Evolutionary conservation across 2,113 vertebrate genomes (phyloP), one percentile per base, ranked within the genome.

Genomic region (Phaethornis superciliosus): DNA sequence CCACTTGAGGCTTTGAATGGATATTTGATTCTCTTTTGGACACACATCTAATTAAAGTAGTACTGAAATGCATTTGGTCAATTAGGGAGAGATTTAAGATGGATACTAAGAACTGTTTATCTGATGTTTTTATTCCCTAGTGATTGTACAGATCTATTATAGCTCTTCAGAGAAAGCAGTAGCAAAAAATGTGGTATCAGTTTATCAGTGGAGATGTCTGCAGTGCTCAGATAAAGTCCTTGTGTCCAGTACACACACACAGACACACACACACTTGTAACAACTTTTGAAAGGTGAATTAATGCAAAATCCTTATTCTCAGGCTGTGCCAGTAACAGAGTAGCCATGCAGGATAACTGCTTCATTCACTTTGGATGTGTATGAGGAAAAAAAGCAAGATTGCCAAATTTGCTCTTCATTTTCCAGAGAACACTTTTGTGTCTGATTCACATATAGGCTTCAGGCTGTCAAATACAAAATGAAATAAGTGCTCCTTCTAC

Each of bases 261-360:
- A 59, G 12, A 46, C 8, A 40, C 37, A 40, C 51, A 52, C 33
- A 65, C 70, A 71, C 78, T 89, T 67, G 40, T 80, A 94, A 77
- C 82, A 49, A 90, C 79, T 93, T 93, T 89, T 79, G 47, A 85
- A 90, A 94, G 90, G 77, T 95, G 95, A 96, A 94, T 94, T 95
- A 44, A 71, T 80, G 74, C 37, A 85, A 87, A 85, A 81, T 70
- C 37, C 91, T 96, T 90, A 81, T 88, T 95, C 54, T 80, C 52
- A 60, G 56, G 15, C 42, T 64, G 22, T 84, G 47, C 76, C 87
- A 94, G 67, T 77, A 84, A 54, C 46, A 93, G 32, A 86, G 40
- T 63, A 85, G 44, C 55, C 47, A 64, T 59, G 54, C 9, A 77
- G 32, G 49, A 59, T 44, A 91, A 49, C 72, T 82, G 23, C 47